Percentiles rank a stretch among this genome's conserved stretches.
These are phyloP conservation scores for Rhombomys opimus DNA, from an alignment of 2,113 vertebrate genomes.

Conservation along the genomic window DNA sequence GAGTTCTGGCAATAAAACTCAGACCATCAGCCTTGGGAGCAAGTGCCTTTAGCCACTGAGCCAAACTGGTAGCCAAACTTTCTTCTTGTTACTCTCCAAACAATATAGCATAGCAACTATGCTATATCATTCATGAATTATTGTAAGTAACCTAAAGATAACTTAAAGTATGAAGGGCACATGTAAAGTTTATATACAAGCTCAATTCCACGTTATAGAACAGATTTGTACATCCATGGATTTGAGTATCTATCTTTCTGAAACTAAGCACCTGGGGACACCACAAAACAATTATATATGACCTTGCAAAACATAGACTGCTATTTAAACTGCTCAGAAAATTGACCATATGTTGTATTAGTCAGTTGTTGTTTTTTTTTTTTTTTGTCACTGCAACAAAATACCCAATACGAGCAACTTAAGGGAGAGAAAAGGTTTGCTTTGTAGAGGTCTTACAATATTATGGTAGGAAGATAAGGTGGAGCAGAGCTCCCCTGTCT, in stretches of 20 bases:
- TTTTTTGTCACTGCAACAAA: not conserved
- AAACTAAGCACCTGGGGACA: not conserved
- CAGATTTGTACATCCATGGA: not conserved
- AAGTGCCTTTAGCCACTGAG: not conserved
- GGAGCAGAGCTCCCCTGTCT: not conserved
- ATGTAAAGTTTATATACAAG: not conserved
- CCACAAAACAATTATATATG: not conserved
- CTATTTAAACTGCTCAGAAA: not conserved
- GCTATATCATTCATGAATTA: not conserved
- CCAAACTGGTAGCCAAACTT: not conserved
- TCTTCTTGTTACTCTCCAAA: not conserved
- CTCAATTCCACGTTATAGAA: not conserved
- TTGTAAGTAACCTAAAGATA: not conserved
- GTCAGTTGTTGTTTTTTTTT: too few relatives aligned
- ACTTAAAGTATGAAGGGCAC: not conserved
- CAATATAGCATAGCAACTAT: not conserved
- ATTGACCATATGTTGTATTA: not conserved
- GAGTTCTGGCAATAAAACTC: not conserved
- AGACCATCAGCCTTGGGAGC: not conserved
- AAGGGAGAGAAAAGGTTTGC: not conserved
- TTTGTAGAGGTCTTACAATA: not conserved
- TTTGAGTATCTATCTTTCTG: not conserved
- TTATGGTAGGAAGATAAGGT: not conserved
- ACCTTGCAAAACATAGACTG: not conserved
- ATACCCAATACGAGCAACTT: not conserved